Conservation (phyloP, 37 sponge, comb jelly and placozoan species). For the Bolinopsis microptera region DNA sequence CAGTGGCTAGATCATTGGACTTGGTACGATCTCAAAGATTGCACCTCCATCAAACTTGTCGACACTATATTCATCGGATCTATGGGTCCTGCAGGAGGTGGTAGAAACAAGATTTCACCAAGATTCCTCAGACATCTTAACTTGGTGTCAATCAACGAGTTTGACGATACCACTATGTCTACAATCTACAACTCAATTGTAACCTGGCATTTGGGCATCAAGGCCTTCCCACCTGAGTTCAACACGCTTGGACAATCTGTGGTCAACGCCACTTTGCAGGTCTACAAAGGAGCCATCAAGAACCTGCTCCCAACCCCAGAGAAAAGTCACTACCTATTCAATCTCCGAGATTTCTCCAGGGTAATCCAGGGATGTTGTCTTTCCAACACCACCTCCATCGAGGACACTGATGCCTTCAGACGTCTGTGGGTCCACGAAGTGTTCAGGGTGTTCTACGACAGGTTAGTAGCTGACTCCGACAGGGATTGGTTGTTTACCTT, state of each 20-base stretch:
- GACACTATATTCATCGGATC: conserved; percentile 87
- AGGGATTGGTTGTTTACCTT: conserved; percentile 83
- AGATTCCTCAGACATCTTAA: conserved; percentile 96
- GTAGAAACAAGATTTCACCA: conserved; percentile 91
- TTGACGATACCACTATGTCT: conserved; percentile 83
- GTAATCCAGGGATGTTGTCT: conserved; percentile 93
- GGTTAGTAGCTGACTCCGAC: conserved; percentile 90
- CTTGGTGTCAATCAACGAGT: conserved; percentile 93
- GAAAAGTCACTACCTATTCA: conserved; percentile 97
- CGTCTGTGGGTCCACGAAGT: conserved; percentile 73
- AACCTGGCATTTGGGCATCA: conserved; percentile 83
- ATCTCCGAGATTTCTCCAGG: conserved; percentile 92
- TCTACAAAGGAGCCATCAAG: conserved; percentile 90
- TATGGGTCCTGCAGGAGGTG: conserved; percentile 99
- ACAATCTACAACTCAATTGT: conserved; percentile 86
- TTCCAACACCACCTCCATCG: conserved; percentile 62
- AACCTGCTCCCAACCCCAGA: conserved; percentile 93
- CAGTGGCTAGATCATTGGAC: conserved; percentile 97
- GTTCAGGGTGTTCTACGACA: conserved; percentile 93
- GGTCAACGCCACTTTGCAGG: conserved; percentile 80
- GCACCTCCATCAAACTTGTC: conserved; percentile 81
- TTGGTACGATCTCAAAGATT: conserved; percentile 84
- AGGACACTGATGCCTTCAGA: conserved; percentile 66
- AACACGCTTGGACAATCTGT: conserved; percentile 70
- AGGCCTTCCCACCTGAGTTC: conserved; percentile 81